Base-by-base conservation (phyloP, 1,140 invertebrate genomes). In the Cyclargus thomasi region DNA sequence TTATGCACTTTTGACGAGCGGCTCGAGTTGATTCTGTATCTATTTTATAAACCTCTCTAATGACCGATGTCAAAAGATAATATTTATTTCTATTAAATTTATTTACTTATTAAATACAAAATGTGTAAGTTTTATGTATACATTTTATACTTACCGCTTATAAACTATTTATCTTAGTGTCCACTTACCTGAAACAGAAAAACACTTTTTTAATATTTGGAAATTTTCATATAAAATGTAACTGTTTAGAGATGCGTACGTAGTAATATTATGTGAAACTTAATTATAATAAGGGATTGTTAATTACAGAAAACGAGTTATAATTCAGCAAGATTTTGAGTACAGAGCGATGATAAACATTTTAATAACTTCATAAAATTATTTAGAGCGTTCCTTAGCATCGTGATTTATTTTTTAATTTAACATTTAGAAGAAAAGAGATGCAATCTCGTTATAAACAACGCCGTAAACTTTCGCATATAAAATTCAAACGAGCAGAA, bases 331-430 rank as follows among this genome's bases (percentile, higher is more conserved):
- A 29, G 2, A 29, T 29, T 29, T 29, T 4, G 29, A 29, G 29
- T 29, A 29, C 47, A 53, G 47, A 53, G 47, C n/a, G 16, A 55
- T 10, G n/a, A 18, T 55, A 20, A 20, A 55, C 16, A 20, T 17
- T 55, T 55, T 55, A 55, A 55, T 20, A 18, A 7, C n/a, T 18
- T 8, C n/a, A 55, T 55, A 18, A 55, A 55, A 20, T 17, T 55
- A 59, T 69, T 36, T 35, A 62, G 64, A 64, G 57, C 57, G 22
- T 65, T 53, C 59, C 39, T n/a, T 55, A 18, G 0, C 16, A 10
- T 53, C 47, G 16, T 16, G 47, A 53, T 53, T 53, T 53, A 53
- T 53, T 53, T 53, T 14, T 14, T 53, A 53, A 53, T 17, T 53
- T 53, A 5, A 53, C 47, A 17, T 53, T 5, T 53, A 17, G 29